phyloP scores from a whole-genome alignment of 2,888 invertebrate genomes.

The Chymomyza amoena region DNA sequence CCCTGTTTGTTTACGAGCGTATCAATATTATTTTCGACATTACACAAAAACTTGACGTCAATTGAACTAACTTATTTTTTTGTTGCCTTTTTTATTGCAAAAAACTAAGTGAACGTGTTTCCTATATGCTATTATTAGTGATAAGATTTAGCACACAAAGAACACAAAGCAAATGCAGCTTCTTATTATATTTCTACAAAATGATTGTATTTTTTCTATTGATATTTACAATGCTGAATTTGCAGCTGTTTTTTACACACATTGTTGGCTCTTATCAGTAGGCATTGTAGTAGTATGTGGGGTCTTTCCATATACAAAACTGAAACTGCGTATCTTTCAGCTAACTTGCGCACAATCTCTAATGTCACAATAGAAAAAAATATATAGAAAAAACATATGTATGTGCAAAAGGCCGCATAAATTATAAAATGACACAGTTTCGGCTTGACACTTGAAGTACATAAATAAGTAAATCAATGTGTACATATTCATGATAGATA shows the following conservation, averaged over 20 bases:
- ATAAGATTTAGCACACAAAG: background rate
- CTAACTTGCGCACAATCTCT: background rate
- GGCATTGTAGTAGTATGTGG: background rate
- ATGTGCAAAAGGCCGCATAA: conserved; percentile 7
- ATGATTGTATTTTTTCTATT: background rate
- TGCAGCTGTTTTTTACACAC: background rate
- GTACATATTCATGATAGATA: background rate
- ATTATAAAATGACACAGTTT: conserved; percentile 7
- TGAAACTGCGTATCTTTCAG: background rate
- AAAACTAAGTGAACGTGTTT: background rate
- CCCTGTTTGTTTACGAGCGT: background rate
- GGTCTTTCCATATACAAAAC: background rate
- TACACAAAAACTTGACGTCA: conserved; percentile 4
- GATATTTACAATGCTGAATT: background rate
- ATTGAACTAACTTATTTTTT: background rate
- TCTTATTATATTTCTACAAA: background rate
- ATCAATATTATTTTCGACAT: background rate
- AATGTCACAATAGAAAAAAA: background rate
- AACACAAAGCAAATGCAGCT: background rate
- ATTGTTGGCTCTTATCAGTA: background rate
- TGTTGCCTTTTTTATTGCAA: background rate
- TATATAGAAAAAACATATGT: background rate
- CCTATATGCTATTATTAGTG: background rate
- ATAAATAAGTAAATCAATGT: background rate
- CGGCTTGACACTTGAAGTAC: background rate